These are phyloP conservation scores for Corythucha ciliata DNA, from an alignment of 2,888 invertebrate genomes.

Conservation along the genomic window DNA sequence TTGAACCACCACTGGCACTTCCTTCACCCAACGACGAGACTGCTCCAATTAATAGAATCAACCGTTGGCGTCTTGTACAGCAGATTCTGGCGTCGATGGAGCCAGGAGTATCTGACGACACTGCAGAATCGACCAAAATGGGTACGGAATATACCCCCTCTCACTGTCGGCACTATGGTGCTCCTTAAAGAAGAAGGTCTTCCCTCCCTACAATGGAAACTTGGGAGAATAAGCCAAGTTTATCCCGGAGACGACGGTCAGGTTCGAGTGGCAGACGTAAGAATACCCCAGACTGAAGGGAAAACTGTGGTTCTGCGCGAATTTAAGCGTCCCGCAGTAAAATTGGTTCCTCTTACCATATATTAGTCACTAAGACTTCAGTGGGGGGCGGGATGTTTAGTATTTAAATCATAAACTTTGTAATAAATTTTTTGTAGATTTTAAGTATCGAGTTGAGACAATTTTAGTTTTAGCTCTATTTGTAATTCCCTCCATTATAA, in stretches of 20 bases:
- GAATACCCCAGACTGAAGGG: too few species aligned
- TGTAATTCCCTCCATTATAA: too few species aligned
- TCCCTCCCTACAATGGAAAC: slow-evolving; percentile 3
- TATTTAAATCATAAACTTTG: too few species aligned
- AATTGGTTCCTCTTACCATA: too few species aligned
- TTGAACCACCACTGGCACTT: slow-evolving; percentile 2
- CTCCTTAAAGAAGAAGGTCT: not conserved
- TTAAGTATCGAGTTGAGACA: too few species aligned
- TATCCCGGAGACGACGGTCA: not conserved
- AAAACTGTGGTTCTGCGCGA: too few species aligned
- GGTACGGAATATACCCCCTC: not conserved
- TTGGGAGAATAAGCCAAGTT: not conserved
- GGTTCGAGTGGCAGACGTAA: not conserved
- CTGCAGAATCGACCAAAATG: slow-evolving; percentile 4
- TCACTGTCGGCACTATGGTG: not conserved
- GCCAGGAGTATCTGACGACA: slow-evolving; percentile 7
- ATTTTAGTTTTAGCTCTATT: too few species aligned
- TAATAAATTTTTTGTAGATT: too few species aligned
- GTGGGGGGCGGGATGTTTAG: too few species aligned
- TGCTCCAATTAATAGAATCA: slow-evolving; percentile 2
- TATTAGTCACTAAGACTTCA: too few species aligned
- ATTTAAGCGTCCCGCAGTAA: too few species aligned
- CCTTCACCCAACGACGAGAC: not conserved
- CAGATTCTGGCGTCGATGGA: slow-evolving; percentile 13
- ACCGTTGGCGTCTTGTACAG: too few species aligned